Conservation (phyloP, 2,888 invertebrate genomes). For the Tetanocera ferruginea region DNA sequence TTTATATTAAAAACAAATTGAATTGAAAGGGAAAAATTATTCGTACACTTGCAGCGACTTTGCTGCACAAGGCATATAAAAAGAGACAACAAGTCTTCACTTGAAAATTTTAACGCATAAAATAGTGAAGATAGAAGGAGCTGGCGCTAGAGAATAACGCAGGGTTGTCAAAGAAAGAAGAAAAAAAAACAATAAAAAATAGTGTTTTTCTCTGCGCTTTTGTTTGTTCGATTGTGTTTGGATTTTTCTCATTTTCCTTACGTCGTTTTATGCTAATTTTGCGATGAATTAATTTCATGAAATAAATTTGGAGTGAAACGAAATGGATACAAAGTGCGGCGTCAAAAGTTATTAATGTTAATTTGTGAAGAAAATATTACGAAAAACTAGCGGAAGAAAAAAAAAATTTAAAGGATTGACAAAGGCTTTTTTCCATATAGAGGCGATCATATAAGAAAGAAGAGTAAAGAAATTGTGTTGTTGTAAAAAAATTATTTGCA, state of each 20-base stretch:
- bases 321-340: background rate
- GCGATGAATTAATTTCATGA: constrained; percentile 23
- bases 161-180: constrained; percentile 28
- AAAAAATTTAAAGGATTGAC: constrained; percentile 12
- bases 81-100: constrained; percentile 21
- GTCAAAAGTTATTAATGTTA: background rate
- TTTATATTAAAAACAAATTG: constrained; percentile 20
- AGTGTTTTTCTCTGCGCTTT: constrained; percentile 25
- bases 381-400: background rate
- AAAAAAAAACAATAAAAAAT: constrained; percentile 11
- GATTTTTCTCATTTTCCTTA: constrained; percentile 28
- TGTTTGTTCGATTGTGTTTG: constrained; percentile 37
- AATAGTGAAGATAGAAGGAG: constrained; percentile 15
- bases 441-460: constrained; percentile 1
- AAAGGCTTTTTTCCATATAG: background rate
- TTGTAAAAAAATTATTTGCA: constrained; percentile 16
- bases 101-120: background rate
- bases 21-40: constrained; percentile 17
- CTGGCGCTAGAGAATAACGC: background rate
- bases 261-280: constrained; percentile 30
- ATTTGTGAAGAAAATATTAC: background rate
- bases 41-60: constrained; percentile 21
- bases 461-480: constrained; percentile 29
- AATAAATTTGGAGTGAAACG: constrained; percentile 3
- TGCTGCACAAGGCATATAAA: constrained; percentile 7